phyloP scores from a whole-genome alignment of 1,140 invertebrate species.

The Papilio helenus region DNA sequence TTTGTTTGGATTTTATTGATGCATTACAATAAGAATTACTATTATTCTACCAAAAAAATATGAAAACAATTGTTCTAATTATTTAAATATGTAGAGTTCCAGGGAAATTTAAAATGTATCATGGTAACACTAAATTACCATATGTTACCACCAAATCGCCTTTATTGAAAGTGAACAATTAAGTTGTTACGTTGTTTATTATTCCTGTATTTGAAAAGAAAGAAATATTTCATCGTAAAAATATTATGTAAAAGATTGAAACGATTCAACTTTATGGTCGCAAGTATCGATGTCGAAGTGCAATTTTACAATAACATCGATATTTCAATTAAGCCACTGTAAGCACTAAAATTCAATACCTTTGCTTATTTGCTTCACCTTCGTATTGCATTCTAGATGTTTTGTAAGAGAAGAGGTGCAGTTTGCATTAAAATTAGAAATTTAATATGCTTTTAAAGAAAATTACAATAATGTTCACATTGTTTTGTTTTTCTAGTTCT shows the following conservation, averaged over 20 bases:
- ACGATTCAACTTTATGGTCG: neutral
- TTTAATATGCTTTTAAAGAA: neutral
- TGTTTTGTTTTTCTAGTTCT: neutral
- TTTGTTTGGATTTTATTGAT: too few relatives aligned
- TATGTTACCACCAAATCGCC: neutral
- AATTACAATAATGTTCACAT: neutral
- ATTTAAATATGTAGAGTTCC: neutral
- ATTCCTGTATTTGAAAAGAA: too few relatives aligned
- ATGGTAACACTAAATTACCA: neutral
- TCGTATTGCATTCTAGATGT: slow-evolving; percentile 21
- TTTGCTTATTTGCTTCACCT: slow-evolving; percentile 25
- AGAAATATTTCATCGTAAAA: neutral
- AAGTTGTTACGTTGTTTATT: neutral
- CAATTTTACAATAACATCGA: slow-evolving; percentile 30
- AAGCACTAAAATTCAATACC: slow-evolving; percentile 31
- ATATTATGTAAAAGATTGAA: neutral
- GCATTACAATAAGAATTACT: too few relatives aligned
- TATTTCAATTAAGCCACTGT: slow-evolving; percentile 8
- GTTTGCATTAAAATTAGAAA: slow-evolving; percentile 5
- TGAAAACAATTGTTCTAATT: too few relatives aligned
- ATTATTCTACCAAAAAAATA: too few relatives aligned
- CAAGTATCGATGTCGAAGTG: slow-evolving; percentile 2
- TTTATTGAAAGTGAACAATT: neutral
- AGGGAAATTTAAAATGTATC: neutral
- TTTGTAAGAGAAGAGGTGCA: slow-evolving; percentile 7